Evolutionary conservation across 1,140 invertebrate species (phyloP), one percentile per base, ranked within the genome.

Genomic region (Drosophila sulfurigaster): DNA sequence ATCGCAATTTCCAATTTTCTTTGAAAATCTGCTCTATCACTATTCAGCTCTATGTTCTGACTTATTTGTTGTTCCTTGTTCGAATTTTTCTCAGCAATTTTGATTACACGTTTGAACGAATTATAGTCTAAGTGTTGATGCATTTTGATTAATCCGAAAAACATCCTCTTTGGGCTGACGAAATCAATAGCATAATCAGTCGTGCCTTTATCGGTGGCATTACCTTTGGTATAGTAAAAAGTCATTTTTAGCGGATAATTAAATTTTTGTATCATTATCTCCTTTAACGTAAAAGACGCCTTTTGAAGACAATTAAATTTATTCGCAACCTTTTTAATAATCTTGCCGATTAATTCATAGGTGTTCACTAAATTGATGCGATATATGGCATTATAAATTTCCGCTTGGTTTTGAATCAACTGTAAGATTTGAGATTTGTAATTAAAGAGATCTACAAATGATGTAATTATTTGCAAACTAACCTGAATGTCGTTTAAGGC

Each of bases 401-500:
- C 28, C n/a, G 58, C 58, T 25, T 60, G 11, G 11, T 20, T 5
- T 28, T 10, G n/a, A 8, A 60, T 32, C 3, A 46, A 3, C 35
- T 35, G 11, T 48, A 13, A 46, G 15, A 60, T 6, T 25, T 25
- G 20, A 25, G 20, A 11, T 30, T 7, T 5, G 3, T 38, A 38
- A 4, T 38, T 16, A 0, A 56, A 25, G 20, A 25, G 20, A 4
- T 25, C 1, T 8, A 15, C 2, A 4, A 56, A 38, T 8, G 11
- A 8, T 38, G 10, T 2, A 2, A 38, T 0, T 38, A 38, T 38
- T 32, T 11, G 7, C 6, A 8, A 38, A 32, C 56, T 60, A 32
- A 60, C 58, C 58, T 46, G 25, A 30, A 60, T 48, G 15, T 60
- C 43, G 13, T 13, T 10, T 3, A 60, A n/a, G 5, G 43, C 43